phyloP scores from a whole-genome alignment of 2,113 vertebrate species.

The Myodes glareolus region DNA sequence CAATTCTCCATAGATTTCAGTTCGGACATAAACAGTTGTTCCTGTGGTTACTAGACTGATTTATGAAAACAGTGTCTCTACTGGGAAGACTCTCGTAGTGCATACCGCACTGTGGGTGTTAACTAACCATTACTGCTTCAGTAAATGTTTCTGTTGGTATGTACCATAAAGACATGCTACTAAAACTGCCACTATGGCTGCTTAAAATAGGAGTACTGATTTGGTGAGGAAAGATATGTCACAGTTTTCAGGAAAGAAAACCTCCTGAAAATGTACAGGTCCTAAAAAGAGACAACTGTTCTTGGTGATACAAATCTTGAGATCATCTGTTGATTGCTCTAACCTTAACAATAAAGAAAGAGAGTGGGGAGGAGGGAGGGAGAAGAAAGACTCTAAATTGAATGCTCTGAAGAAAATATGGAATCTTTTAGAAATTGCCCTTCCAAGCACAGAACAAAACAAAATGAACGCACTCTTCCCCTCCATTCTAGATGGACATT shows the following conservation, averaged over 20 bases:
- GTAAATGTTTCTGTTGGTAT: conserved; percentile 22
- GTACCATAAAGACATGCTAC: neutral
- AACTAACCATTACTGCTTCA: neutral
- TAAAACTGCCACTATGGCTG: neutral
- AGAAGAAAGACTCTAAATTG: neutral
- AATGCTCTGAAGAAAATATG: neutral
- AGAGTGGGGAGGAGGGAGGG: too few relatives aligned
- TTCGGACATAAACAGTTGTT: neutral
- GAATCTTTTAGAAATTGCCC: neutral
- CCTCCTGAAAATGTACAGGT: neutral
- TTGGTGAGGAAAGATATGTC: neutral
- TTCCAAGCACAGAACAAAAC: neutral
- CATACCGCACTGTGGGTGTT: neutral
- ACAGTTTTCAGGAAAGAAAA: neutral
- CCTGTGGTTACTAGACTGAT: conserved; percentile 17
- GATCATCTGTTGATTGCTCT: neutral
- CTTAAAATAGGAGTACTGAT: neutral
- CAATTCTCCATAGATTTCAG: neutral
- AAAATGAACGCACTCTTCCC: neutral
- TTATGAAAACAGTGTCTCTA: conserved; percentile 46
- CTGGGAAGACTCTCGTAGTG: conserved; percentile 26
- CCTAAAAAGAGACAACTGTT: neutral
- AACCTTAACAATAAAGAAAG: neutral
- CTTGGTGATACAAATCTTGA: neutral
- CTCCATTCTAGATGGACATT: neutral